Base-by-base conservation (phyloP, 1,140 invertebrate genomes). In the Drosophila oshimai region DNA sequence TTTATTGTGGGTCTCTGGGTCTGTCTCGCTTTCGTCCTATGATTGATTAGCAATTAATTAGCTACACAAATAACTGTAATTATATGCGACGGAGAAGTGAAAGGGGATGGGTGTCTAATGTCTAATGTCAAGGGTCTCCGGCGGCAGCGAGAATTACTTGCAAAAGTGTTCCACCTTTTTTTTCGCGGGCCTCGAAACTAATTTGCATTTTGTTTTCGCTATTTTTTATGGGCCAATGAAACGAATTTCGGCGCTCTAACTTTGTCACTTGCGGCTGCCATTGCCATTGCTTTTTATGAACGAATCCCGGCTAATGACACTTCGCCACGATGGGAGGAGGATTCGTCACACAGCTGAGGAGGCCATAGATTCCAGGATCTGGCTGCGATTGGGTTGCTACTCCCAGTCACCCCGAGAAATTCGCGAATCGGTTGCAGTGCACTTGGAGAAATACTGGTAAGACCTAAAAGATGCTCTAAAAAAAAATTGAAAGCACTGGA, bases 1-100 rank as follows among this genome's bases (percentile, higher is more conserved):
- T 75, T 69, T 83, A 58, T 72, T 76, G 51, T 67, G 61, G 37
- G 60, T 60, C 44, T 31, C 18, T 13, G 58, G 15, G 58, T n/a
- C 29, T 22, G 58, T 60, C 39, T 45, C 58, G 54, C 54, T 65
- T 58, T 71, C 46, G 64, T 49, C 72, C 84, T 78, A 89, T 87
- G 83, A 87, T 87, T 87, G 83, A 87, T 87, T 87, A 87, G 83
- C 83, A 87, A 87, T 87, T 87, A 87, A 87, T 87, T 87, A 87
- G 83, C 83, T 87, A 83, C 83, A 87, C 83, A 87, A 87, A 87
- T 87, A 87, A 83, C 68, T 81, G 69, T 89, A 87, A 87, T 88
- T 87, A 88, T 88, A 88, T 87, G 81, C 75, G 64, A 74, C 18
- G 37, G 20, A 44, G 34, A 37, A 47, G 57, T 31, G 22, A 10